Evolutionary conservation across 2,113 vertebrate species (phyloP).

Genomic region (Tapirus terrestris): DNA sequence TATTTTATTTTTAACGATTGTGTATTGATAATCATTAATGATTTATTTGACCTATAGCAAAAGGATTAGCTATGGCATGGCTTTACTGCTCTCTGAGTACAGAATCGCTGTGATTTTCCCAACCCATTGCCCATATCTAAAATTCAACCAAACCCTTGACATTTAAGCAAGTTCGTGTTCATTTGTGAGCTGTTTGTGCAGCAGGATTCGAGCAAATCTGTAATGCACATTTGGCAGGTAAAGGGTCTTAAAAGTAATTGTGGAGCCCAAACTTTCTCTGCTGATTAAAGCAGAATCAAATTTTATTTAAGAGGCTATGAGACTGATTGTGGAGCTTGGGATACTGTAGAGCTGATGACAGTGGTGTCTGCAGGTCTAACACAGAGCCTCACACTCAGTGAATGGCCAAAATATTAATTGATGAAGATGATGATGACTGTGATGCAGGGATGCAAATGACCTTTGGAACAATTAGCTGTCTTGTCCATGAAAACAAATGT

Average conservation of each 20-base stretch:
- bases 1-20: background rate
- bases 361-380: background rate
- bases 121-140: background rate
- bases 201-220: background rate
- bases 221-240: background rate
- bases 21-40: background rate
- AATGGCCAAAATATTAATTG: background rate
- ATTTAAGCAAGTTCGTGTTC: conserved; percentile 7
- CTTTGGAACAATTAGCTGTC: background rate
- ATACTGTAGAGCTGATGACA: background rate
- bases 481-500: background rate
- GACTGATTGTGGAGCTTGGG: background rate
- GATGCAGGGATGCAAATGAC: background rate
- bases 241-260: background rate
- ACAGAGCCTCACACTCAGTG: background rate
- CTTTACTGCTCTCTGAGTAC: background rate
- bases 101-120: background rate
- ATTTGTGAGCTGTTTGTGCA: conserved; percentile 9
- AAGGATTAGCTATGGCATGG: background rate
- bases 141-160: conserved; percentile 13
- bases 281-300: background rate
- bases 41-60: conserved; percentile 1
- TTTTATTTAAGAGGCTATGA: background rate
- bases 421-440: background rate
- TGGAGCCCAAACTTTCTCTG: background rate